phyloP scores from a whole-genome alignment of 2,888 invertebrate genomes.

The Marasmarcha lunaedactyla region DNA sequence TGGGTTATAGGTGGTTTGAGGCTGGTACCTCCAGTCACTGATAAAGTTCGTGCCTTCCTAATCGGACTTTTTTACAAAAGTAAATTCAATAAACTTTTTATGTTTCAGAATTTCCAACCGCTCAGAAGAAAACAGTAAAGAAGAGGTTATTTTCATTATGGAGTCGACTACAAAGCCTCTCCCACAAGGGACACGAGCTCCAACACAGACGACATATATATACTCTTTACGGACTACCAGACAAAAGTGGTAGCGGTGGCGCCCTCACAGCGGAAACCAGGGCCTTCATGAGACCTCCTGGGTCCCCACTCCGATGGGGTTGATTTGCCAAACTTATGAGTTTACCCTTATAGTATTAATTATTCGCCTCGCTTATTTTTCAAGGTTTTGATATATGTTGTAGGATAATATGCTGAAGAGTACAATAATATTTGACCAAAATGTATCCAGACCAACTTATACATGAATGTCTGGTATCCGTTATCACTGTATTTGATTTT shows the following conservation, averaged over 20 bases:
- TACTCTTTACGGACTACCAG: conserved; percentile 46
- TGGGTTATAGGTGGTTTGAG: too few species aligned
- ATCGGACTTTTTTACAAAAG: too few species aligned
- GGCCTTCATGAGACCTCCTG: conserved; percentile 33
- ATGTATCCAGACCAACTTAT: conserved; percentile 28
- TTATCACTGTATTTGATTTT: conserved; percentile 5
- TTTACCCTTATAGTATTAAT: background rate
- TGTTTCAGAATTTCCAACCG: background rate
- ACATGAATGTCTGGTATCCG: conserved; percentile 9
- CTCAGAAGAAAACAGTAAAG: conserved; percentile 27
- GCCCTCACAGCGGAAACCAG: conserved; percentile 53
- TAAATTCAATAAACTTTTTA: too few species aligned
- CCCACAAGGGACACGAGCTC: conserved; percentile 51
- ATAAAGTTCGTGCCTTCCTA: too few species aligned
- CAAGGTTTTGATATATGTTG: background rate
- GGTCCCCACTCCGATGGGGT: conserved; percentile 60
- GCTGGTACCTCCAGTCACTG: too few species aligned
- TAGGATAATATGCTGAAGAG: conserved; percentile 32
- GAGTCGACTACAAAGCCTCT: conserved; percentile 54
- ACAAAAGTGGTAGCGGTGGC: conserved; percentile 28
- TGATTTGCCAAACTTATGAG: conserved; percentile 22
- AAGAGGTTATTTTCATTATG: conserved; percentile 57
- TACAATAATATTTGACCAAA: conserved; percentile 41
- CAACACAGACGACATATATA: conserved; percentile 52
- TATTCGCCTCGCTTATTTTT: conserved; percentile 1